Base-by-base conservation (phyloP, 2,113 vertebrate genomes). In the Dicerorhinus sumatrensis region DNA sequence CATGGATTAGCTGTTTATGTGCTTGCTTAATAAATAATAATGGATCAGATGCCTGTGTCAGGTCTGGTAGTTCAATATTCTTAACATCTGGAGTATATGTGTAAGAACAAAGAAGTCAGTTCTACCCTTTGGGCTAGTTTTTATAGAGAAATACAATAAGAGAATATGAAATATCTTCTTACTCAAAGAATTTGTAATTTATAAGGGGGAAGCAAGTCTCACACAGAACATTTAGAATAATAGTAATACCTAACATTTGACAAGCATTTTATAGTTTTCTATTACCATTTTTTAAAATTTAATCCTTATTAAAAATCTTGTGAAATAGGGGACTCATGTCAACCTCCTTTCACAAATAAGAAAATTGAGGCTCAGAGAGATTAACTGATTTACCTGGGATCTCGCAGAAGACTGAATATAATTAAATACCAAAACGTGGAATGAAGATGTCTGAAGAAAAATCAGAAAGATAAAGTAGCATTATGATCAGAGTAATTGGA, bases 21-120 rank as follows among this genome's bases (percentile, higher is more conserved):
- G n/a, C 62, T 93, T 93, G 42, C n/a, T 89, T 85, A 23, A 29
- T 75, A 95, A 96, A 88, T 91, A 96, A 39, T 73, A 70, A 56
- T 70, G 51, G 23, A 48, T 63, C 48, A 56, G 33, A 42, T 91
- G 16, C 73, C 39, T 62, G 1, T 62, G n/a, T 70, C 89, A 79
- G 20, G 5, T 56, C 23, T 84, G 60, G 23, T 77, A 70, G 70
- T 89, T 96, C 39, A 97, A 18, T 87, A 83, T 83, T 65, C 79
- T 93, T 89, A 96, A 80, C 39, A 56, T 79, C 29, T 87, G 63
- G 13, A 60, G 2, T 89, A 17, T 65, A 29, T 58, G 12, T 93
- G 8, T 85, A 79, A 86, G 83, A 83, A 80, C 17, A 87, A 70
- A 84, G 56, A 72, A 39, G 10, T 69, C n/a, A 69, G 4, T 77